Percentiles rank a stretch among this genome's conserved stretches.
These are phyloP conservation scores for Dorcus parallelipipedus DNA, from an alignment of 2,888 invertebrate species.

Conservation along the genomic window DNA sequence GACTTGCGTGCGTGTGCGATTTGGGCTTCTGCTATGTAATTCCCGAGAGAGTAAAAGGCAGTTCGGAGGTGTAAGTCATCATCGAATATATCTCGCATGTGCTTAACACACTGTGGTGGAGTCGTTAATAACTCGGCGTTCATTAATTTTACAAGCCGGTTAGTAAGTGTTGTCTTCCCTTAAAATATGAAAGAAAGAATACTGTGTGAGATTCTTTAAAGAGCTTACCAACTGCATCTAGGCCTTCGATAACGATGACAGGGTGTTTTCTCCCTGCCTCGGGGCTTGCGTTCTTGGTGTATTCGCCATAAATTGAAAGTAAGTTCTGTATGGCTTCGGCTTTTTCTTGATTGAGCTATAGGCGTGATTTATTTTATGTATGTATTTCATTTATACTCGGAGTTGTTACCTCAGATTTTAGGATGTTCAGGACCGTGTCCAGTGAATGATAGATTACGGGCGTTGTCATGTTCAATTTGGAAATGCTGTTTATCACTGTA, in stretches of 20 bases:
- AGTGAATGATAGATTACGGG: slow-evolving; percentile 28
- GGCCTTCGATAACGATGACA: slow-evolving; percentile 50
- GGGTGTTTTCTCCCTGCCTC: slow-evolving; percentile 26
- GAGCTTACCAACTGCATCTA: slow-evolving; percentile 49
- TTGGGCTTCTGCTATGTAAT: slow-evolving; percentile 50
- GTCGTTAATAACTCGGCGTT: slow-evolving; percentile 39
- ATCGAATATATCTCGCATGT: slow-evolving; percentile 42
- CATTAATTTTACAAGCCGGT: slow-evolving; percentile 39
- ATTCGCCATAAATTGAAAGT: neutral
- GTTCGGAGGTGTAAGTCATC: slow-evolving; percentile 37
- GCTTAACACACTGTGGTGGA: slow-evolving; percentile 44
- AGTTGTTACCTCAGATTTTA: slow-evolving; percentile 12
- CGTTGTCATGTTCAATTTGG: neutral
- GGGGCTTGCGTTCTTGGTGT: no score
- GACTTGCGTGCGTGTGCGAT: slow-evolving; percentile 34
- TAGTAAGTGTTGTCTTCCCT: slow-evolving; percentile 49
- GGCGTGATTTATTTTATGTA: no score
- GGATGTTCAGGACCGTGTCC: slow-evolving; percentile 25
- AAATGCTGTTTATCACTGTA: no score
- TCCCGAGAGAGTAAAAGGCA: slow-evolving; percentile 50
- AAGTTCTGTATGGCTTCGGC: neutral
- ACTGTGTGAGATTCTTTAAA: neutral
- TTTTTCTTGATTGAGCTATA: no score
- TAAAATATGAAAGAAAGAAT: slow-evolving; percentile 11
- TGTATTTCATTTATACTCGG: neutral